phyloP scores from a whole-genome alignment of 2,888 invertebrate species.

The Uloborus plumipes region DNA sequence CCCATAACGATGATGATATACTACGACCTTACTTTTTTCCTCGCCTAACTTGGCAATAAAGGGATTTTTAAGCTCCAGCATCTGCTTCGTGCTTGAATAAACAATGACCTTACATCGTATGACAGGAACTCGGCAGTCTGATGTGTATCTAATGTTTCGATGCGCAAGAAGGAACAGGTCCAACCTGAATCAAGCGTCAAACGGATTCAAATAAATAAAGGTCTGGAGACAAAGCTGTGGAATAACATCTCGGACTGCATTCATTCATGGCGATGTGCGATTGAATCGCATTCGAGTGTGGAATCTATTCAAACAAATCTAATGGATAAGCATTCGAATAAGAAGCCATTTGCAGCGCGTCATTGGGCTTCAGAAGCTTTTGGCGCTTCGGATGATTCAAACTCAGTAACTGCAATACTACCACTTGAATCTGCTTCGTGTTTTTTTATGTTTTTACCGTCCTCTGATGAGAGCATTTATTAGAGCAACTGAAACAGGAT shows the following conservation, averaged over 20 bases:
- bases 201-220: neutral
- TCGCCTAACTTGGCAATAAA: too few species aligned
- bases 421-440: too few species aligned
- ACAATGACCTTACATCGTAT: constrained; percentile 17
- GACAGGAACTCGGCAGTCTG: neutral
- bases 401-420: too few species aligned
- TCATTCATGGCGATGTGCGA: constrained; percentile 14
- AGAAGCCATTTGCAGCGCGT: constrained; percentile 35
- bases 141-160: constrained; percentile 14
- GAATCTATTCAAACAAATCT: constrained; percentile 44
- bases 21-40: too few species aligned
- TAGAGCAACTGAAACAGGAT: too few species aligned
- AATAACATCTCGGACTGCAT: constrained; percentile 1
- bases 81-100: constrained; percentile 10
- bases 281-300: constrained; percentile 14
- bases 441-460: too few species aligned
- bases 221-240: neutral
- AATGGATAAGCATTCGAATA: constrained; percentile 29
- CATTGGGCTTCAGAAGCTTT: constrained; percentile 20
- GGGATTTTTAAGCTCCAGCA: neutral
- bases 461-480: too few species aligned
- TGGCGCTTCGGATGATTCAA: too few species aligned
- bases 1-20: too few species aligned
- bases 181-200: constrained; percentile 2
- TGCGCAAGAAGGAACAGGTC: neutral